These are phyloP conservation scores for Himantopus leucocephalus DNA, from an alignment of 2,113 vertebrate species.

Conservation along the genomic window DNA sequence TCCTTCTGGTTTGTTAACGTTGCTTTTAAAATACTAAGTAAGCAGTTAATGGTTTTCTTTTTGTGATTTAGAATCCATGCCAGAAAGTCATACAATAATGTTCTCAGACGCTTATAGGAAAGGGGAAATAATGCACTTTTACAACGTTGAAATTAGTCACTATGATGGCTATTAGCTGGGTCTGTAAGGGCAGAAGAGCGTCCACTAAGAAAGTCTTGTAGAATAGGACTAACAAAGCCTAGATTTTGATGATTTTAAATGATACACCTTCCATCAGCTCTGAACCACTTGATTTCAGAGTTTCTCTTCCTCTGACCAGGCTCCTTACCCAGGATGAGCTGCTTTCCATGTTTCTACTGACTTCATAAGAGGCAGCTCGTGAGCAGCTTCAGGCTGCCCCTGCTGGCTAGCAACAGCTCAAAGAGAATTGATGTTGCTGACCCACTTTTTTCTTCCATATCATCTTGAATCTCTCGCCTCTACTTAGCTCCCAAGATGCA, in stretches of 20 bases:
- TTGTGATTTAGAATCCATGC: background rate
- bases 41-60: background rate
- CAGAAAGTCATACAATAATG: background rate
- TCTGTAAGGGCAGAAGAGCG: background rate
- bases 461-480: background rate
- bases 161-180: background rate
- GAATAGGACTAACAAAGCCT: background rate
- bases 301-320: background rate
- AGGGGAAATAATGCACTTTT: background rate
- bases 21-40: background rate
- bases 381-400: background rate
- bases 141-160: background rate
- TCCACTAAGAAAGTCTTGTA: rapidly evolving
- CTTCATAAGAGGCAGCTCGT: rapidly evolving
- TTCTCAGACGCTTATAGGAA: background rate
- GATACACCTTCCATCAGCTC: background rate
- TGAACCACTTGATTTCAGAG: background rate
- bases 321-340: background rate
- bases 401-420: background rate
- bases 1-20: background rate
- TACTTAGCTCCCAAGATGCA: background rate
- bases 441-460: background rate
- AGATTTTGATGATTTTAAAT: background rate
- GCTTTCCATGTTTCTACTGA: background rate
- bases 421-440: background rate